Conservation (phyloP, 23 tunicate species). For the Styela plicata region DNA sequence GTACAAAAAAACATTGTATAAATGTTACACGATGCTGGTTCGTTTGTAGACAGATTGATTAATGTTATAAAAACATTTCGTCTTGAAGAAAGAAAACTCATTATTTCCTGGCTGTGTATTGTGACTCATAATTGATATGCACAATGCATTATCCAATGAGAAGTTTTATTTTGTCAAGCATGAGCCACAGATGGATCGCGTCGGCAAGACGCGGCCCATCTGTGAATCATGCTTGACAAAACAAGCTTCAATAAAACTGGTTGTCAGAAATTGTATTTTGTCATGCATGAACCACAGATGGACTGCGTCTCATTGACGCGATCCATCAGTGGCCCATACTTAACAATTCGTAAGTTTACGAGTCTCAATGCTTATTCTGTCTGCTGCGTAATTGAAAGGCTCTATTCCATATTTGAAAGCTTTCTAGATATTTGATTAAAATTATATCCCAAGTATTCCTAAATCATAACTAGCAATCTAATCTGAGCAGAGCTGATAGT, state of each 20-base stretch:
- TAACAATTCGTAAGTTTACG: too few species aligned
- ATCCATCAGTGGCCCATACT: too few species aligned
- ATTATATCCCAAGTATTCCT: too few species aligned
- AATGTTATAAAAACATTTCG: background rate
- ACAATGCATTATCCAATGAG: background rate
- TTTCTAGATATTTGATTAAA: background rate
- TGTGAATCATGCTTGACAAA: too few species aligned
- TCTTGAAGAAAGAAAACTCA: background rate
- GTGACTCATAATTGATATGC: background rate
- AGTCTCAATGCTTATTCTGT: too few species aligned
- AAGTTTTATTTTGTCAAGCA: too few species aligned
- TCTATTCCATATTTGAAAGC: background rate
- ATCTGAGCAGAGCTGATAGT: too few species aligned
- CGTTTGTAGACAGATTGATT: background rate
- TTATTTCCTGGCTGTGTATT: background rate
- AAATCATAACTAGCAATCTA: too few species aligned
- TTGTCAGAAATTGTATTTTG: background rate
- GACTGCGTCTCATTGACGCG: background rate
- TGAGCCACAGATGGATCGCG: background rate
- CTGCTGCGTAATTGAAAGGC: background rate
- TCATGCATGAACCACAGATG: background rate
- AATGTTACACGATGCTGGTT: background rate
- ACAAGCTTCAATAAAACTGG: too few species aligned
- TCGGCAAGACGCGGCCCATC: too few species aligned
- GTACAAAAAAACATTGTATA: background rate